A percentile compares a stretch with the other conserved stretches of the same genome.
phyloP scores from a whole-genome alignment of 2,888 invertebrate genomes.

The Pelosia muscerda region DNA sequence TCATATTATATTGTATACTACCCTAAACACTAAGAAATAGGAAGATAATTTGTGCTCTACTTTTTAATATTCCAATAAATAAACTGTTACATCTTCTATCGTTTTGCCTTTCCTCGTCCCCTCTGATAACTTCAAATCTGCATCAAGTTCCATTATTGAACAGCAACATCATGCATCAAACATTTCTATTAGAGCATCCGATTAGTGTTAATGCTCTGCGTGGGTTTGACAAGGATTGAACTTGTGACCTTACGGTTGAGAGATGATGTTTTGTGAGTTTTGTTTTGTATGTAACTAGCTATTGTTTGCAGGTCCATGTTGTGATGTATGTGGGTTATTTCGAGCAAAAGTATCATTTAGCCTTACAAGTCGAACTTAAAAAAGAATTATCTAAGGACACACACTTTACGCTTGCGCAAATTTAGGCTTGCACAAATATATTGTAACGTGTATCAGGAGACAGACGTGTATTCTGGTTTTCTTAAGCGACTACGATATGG shows the following conservation, averaged over 20 bases:
- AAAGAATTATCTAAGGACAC: no score
- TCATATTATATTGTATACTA: no score
- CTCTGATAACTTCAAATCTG: not conserved
- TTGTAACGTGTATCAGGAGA: no score
- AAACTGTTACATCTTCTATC: not conserved
- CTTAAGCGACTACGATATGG: no score
- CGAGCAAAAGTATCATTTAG: no score
- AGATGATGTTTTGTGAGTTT: conserved; percentile 5
- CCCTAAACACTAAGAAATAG: no score
- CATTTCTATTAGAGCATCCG: conserved; percentile 34
- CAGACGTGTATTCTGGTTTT: no score
- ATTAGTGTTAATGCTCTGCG: conserved; percentile 32
- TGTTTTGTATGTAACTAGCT: not conserved
- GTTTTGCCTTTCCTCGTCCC: not conserved
- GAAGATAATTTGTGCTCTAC: not conserved
- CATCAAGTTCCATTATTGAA: conserved; percentile 12
- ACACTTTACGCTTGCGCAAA: no score
- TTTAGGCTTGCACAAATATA: no score
- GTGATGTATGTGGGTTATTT: no score
- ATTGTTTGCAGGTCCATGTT: no score
- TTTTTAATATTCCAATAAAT: not conserved
- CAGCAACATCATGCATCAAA: conserved; percentile 19
- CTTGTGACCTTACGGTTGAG: conserved; percentile 35
- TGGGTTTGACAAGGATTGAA: conserved; percentile 39
- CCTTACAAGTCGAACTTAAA: no score